Base-by-base conservation (phyloP, 2,113 vertebrate species). In the Chauna torquata region DNA sequence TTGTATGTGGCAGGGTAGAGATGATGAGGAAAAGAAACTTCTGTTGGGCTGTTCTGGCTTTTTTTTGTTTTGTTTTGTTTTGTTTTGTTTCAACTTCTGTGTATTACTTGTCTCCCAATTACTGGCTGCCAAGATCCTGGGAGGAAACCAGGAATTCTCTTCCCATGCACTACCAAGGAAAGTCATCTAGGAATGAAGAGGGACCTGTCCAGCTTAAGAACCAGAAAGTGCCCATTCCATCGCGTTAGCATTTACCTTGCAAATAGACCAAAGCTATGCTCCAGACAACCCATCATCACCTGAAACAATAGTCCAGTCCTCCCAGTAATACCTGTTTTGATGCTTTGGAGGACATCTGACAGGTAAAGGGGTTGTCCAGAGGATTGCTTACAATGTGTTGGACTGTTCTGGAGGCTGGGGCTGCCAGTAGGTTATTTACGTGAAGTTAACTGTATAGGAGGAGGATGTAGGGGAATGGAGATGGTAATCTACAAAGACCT, bases 1-100 rank as follows among this genome's bases (percentile, higher is more conserved):
- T 10, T 44, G 28, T 47, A 27, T 0, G 1, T 54, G 36, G 30
- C 0, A 1, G 22, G 17, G 47, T n/a, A 57, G 32, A 59, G 49
- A 64, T 28, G 40, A 36, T 32, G 42, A 78, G 20, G 23, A 79
- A 69, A 64, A 84, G 44, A 76, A 47, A 70, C 17, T 62, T 59
- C 10, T 0, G 7, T 58, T 80, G 72, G 9, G 25, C 40, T 45
- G 19, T 19, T 82, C 36, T 11, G 28, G 19, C 20, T 11, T 55
- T 34, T 12, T 55, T 44, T 57, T 36, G 17, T 34, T 40, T 27
- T 44, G 28, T 32, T 30, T 38, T 42, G 52, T 24, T 23, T 36
- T n/a, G 34, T 45, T 7, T 25, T 23, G 14, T 52, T 52, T 52
- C 34, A 80, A 70, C 50, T 82, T 7, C 50, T 54, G 5, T 66